Percentiles rank a stretch among this genome's conserved stretches.
Evolutionary conservation across 2,888 invertebrate species (phyloP).

Genomic region (Mongoloraphidia duomilia): DNA sequence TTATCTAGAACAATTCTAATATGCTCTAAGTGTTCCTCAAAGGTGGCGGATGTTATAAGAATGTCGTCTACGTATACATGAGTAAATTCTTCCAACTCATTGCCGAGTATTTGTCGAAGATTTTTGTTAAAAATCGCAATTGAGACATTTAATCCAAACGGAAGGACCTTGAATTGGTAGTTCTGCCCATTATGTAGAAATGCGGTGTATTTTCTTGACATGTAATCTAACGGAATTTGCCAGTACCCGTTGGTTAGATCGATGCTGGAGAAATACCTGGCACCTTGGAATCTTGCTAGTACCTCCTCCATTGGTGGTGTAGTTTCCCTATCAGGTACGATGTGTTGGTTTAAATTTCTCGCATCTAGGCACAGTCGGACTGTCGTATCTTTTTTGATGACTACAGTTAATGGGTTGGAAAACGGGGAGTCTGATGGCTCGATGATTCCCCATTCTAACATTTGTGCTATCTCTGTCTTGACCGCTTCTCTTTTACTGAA

Average conservation of each 20-base stretch:
- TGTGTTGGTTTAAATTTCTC: not conserved
- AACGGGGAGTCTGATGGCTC: not conserved
- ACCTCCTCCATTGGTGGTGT: no score
- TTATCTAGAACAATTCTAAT: not conserved
- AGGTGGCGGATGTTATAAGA: not conserved
- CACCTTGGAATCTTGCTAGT: not conserved
- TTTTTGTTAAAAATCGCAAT: not conserved
- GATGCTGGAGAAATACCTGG: not conserved
- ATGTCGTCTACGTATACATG: not conserved
- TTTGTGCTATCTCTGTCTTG: not conserved
- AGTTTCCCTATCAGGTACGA: no score
- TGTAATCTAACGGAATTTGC: not conserved
- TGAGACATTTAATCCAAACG: not conserved
- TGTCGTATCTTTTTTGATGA: constrained; percentile 4
- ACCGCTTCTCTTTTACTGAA: not conserved
- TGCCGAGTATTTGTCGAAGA: not conserved
- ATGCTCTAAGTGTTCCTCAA: not conserved
- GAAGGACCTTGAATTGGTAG: not conserved
- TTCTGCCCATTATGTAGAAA: no score
- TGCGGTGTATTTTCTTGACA: not conserved
- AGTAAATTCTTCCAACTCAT: not conserved
- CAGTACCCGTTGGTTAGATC: not conserved
- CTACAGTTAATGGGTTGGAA: constrained; percentile 2
- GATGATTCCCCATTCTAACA: constrained; percentile 4
- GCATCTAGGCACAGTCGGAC: constrained; percentile 6